Evolutionary conservation across 2,113 vertebrate species (phyloP).

Genomic region (Cyanistes caeruleus): DNA sequence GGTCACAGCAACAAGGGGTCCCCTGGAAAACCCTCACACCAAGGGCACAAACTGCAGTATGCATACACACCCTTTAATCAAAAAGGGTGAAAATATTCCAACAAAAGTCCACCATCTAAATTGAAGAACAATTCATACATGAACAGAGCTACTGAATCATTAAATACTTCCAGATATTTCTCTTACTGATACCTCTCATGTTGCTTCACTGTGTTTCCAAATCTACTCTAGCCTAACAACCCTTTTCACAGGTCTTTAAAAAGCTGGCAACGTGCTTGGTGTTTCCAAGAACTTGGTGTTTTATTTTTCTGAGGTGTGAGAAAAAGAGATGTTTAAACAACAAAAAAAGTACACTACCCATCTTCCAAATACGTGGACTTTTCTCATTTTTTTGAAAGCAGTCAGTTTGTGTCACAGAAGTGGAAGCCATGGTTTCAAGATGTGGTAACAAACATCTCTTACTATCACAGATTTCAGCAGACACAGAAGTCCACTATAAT

Average conservation of each 20-base stretch:
- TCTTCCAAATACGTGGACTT: background rate
- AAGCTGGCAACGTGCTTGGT: background rate
- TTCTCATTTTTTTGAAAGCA: background rate
- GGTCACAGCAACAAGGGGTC: background rate
- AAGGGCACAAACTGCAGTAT: background rate
- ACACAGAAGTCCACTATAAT: background rate
- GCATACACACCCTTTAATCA: accelerated
- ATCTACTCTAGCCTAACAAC: background rate
- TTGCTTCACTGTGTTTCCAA: background rate
- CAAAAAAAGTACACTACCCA: background rate
- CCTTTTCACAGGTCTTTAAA: constrained; percentile 6
- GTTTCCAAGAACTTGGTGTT: background rate
- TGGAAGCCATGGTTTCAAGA: constrained; percentile 10
- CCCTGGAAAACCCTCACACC: background rate
- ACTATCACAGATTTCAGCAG: background rate
- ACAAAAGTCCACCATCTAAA: background rate
- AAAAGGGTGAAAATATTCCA: background rate
- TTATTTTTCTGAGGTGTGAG: background rate
- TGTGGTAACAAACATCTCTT: background rate
- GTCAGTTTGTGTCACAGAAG: background rate
- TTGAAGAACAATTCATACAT: background rate
- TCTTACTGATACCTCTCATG: background rate
- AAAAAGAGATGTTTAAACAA: background rate
- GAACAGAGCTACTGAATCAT: background rate
- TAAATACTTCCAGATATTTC: background rate